Conservation (phyloP, 2,113 vertebrate genomes). For the Cottus gobio region DNA sequence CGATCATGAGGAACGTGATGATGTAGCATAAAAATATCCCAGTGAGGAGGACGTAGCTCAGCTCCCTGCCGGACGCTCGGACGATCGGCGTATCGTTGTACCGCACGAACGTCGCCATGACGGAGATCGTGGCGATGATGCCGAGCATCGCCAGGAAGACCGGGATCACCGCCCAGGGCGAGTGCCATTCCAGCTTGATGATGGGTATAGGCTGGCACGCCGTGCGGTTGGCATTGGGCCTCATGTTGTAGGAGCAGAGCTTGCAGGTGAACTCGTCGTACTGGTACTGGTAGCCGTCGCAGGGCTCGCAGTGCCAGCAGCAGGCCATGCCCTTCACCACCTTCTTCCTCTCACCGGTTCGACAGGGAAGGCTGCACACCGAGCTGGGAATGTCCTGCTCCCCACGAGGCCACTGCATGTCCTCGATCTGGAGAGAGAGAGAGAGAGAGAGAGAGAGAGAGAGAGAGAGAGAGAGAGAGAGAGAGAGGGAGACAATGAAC, state of each 20-base stretch:
- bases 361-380: constrained; percentile 92
- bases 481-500: background rate
- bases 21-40: constrained; percentile 97
- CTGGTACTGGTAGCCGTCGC: constrained; percentile 95
- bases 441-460: background rate
- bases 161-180: constrained; percentile 93
- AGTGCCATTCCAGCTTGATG: constrained; percentile 95
- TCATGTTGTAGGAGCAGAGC: constrained; percentile 91
- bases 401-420: constrained; percentile 93
- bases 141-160: constrained; percentile 96
- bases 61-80: constrained; percentile 91
- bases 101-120: constrained; percentile 93
- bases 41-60: constrained; percentile 94
- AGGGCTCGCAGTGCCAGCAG: constrained; percentile 97
- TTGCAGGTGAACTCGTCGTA: constrained; percentile 91
- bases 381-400: constrained; percentile 86
- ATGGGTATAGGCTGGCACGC: constrained; percentile 93
- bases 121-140: constrained; percentile 93
- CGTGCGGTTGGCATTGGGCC: constrained; percentile 91
- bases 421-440: constrained; percentile 84
- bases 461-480: background rate
- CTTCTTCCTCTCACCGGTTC: constrained; percentile 91
- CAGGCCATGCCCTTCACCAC: constrained; percentile 93
- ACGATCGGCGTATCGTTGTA: constrained; percentile 97
- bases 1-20: constrained; percentile 98